A percentile compares a stretch with the other conserved stretches of the same genome.
phyloP scores from a whole-genome alignment of 2,797 vertebrate genomes.

The Limosa lapponica region DNA sequence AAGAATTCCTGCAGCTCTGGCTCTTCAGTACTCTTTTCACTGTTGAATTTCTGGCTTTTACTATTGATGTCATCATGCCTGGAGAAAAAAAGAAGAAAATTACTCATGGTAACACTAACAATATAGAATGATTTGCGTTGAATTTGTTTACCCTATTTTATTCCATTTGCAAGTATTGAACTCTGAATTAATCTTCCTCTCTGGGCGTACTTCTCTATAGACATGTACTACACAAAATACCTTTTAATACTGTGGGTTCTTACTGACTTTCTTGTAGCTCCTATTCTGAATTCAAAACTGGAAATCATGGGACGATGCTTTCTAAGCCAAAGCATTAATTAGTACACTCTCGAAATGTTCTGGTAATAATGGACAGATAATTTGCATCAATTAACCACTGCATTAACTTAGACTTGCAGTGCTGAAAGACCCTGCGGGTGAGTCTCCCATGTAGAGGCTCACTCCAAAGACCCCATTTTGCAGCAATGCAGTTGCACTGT shows the following conservation, averaged over 20 bases:
- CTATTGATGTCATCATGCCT: slow-evolving; percentile 77
- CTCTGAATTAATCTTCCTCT: not conserved
- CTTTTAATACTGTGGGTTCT: not conserved
- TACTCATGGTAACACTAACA: not conserved
- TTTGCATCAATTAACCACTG: not conserved
- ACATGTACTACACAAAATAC: not conserved
- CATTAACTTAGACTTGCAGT: not conserved
- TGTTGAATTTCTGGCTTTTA: slow-evolving; percentile 60
- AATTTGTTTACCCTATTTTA: not conserved
- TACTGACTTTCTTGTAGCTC: not conserved
- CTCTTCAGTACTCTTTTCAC: slow-evolving; percentile 70
- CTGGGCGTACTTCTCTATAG: not conserved
- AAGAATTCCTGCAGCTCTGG: slow-evolving; percentile 81
- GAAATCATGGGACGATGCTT: not conserved
- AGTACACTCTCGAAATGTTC: not conserved
- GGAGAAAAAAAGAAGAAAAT: slow-evolving; percentile 31
- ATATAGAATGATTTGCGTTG: not conserved
- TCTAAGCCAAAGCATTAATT: not conserved
- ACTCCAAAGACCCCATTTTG: not conserved
- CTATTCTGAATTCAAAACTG: not conserved
- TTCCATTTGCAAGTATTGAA: not conserved
- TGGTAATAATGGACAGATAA: not conserved
- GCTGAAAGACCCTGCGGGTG: not conserved
- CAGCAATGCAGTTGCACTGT: not conserved
- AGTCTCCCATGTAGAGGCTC: not conserved